Evolutionary conservation across 2,113 vertebrate species (phyloP).

Genomic region (Nycticryphes semicollaris): DNA sequence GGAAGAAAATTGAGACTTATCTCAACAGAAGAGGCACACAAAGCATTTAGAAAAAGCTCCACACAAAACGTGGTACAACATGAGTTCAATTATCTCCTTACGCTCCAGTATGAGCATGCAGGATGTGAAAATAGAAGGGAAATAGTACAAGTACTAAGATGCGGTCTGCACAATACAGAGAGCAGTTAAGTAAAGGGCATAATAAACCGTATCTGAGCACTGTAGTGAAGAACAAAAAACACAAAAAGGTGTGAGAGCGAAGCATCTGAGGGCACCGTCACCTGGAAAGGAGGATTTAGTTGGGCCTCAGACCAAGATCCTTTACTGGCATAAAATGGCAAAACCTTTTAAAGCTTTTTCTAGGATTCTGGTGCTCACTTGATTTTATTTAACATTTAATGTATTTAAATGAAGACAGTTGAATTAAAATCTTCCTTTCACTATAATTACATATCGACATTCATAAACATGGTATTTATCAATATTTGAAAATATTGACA

Average conservation of each 20-base stretch:
- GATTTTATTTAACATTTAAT: background rate
- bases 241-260: background rate
- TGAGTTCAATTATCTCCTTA: conserved; percentile 53
- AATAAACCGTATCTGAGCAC: background rate
- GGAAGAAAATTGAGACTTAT: conserved; percentile 66
- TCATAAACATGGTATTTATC: background rate
- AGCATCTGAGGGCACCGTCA: background rate
- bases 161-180: background rate
- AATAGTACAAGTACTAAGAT: background rate
- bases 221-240: background rate
- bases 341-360: background rate
- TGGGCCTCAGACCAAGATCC: background rate
- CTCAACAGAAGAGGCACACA: conserved; percentile 55
- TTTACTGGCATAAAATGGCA: background rate
- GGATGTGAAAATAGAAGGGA: conserved; percentile 34
- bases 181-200: background rate
- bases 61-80: conserved; percentile 54
- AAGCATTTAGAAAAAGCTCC: conserved; percentile 49
- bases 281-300: background rate
- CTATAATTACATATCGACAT: background rate
- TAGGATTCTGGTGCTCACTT: background rate
- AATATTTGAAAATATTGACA: background rate
- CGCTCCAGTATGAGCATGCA: conserved; percentile 10
- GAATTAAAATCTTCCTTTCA: background rate
- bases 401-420: background rate